Evolutionary conservation across 2,888 invertebrate genomes (phyloP).

Genomic region (Ischnura elegans): DNA sequence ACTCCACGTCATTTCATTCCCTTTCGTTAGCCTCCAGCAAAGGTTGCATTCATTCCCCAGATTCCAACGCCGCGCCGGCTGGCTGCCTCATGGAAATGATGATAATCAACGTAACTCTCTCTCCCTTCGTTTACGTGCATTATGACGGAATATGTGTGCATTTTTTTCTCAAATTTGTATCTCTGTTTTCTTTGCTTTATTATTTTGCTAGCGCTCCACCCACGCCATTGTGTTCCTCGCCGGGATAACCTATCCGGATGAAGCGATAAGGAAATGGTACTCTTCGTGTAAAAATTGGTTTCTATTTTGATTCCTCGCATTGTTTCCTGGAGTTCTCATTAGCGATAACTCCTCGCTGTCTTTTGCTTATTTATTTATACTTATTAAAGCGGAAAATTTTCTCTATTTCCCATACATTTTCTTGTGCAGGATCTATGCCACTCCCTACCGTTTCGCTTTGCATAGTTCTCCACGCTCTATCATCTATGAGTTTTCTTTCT

Average conservation of each 20-base stretch:
- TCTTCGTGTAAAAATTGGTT: background rate
- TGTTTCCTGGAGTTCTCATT: no score
- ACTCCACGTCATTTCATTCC: background rate
- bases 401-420: no score
- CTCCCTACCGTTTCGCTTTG: no score
- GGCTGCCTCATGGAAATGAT: background rate
- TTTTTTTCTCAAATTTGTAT: no score
- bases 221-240: background rate
- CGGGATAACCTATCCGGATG: background rate
- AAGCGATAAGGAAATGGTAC: background rate
- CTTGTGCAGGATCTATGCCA: no score
- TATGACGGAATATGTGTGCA: background rate
- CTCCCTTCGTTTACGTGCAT: background rate
- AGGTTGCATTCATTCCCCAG: background rate
- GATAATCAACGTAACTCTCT: background rate
- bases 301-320: background rate
- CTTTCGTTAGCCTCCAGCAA: slow-evolving; percentile 14
- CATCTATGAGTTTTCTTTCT: no score
- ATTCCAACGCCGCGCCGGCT: background rate
- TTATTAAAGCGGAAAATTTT: no score
- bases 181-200: background rate
- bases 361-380: no score
- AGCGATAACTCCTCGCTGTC: no score
- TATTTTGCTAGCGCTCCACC: background rate
- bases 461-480: no score